phyloP scores from a whole-genome alignment of 2,113 vertebrate genomes.

The Ictalurus furcatus region DNA sequence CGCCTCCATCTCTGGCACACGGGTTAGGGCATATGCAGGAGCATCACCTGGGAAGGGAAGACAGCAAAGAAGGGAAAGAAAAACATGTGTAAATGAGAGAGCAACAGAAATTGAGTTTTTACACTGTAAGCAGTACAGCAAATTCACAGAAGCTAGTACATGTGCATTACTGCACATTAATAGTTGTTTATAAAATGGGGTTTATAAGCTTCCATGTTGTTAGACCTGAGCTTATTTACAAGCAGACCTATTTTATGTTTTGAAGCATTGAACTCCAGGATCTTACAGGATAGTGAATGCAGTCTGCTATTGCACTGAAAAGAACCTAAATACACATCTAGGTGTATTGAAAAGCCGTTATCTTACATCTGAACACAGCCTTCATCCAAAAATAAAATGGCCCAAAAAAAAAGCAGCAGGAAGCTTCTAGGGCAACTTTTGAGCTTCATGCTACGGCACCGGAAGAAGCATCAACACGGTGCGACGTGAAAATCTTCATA shows the following conservation, averaged over 20 bases:
- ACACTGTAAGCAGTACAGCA: neutral
- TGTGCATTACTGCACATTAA: neutral
- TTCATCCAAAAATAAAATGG: neutral
- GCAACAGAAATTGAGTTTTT: neutral
- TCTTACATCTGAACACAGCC: neutral
- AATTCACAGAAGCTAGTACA: neutral
- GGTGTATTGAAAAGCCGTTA: neutral
- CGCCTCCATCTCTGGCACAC: constrained; percentile 75
- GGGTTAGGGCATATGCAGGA: constrained; percentile 18
- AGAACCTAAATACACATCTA: neutral
- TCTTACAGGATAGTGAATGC: neutral
- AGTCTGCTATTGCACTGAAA: neutral
- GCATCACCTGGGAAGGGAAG: constrained; percentile 15
- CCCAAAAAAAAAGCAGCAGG: neutral
- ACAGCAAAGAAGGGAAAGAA: no score
- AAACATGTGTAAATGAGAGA: neutral
- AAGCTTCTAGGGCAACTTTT: constrained; percentile 25
- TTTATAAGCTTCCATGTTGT: neutral
- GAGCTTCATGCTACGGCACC: neutral
- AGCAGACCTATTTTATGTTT: neutral
- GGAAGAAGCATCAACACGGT: neutral
- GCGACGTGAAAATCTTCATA: neutral
- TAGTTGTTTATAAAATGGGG: neutral
- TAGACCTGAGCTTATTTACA: neutral
- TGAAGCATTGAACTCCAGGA: neutral